A percentile compares a stretch with the other conserved stretches of the same genome.
These are phyloP conservation scores for Oncorhynchus kisutch DNA, from an alignment of 2,113 vertebrate genomes.

Conservation along the genomic window DNA sequence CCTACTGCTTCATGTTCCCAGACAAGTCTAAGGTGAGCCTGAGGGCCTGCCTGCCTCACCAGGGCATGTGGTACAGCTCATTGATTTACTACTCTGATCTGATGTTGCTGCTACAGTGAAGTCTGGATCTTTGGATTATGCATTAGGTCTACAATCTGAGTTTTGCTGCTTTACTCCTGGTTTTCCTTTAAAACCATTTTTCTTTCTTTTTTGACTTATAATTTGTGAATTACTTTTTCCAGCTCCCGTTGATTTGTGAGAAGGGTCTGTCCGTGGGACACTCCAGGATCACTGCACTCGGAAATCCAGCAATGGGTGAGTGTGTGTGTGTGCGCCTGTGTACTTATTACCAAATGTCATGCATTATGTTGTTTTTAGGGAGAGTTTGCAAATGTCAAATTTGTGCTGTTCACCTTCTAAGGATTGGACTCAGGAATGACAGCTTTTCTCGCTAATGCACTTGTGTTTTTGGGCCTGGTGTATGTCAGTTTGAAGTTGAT, in stretches of 20 bases:
- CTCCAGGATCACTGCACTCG: slow-evolving; percentile 85
- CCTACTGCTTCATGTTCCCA: slow-evolving; percentile 88
- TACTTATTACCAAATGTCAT: too few species aligned
- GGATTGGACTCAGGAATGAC: too few species aligned
- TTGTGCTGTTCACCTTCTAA: not conserved
- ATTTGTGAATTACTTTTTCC: not conserved
- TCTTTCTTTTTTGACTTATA: not conserved
- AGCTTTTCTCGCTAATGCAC: not conserved
- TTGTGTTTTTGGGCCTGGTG: too few species aligned
- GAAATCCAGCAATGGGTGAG: slow-evolving; percentile 87
- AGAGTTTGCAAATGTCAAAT: too few species aligned
- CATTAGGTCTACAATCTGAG: not conserved
- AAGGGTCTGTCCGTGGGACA: slow-evolving; percentile 91
- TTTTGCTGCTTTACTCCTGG: not conserved
- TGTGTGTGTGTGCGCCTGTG: slow-evolving; percentile 10
- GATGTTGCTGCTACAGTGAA: too few species aligned
- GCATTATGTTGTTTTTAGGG: too few species aligned
- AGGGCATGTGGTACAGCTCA: too few species aligned
- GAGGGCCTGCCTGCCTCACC: not conserved
- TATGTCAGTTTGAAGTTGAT: too few species aligned
- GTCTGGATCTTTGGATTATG: not conserved
- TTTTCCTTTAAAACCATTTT: not conserved
- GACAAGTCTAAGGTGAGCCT: slow-evolving; percentile 82
- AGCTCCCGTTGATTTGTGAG: slow-evolving; percentile 85
- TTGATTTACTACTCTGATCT: too few species aligned